Conservation (phyloP, 2,888 invertebrate species). For the Omphaloscelis lunosa region DNA sequence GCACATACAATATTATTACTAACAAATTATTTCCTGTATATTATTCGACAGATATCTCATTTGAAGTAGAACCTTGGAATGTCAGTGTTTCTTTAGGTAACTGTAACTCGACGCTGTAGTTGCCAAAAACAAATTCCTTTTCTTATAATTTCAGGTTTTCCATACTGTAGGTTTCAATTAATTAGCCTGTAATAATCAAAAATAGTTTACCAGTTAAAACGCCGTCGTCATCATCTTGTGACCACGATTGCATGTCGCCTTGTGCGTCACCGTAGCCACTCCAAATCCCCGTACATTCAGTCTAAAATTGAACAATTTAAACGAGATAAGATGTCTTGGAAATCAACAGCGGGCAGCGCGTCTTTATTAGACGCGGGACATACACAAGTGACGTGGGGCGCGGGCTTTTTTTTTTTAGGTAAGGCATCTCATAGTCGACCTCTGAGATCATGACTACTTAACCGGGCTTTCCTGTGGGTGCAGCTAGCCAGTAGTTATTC, state of each 20-base stretch:
- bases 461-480: no score
- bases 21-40: background rate
- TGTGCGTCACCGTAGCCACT: constrained; percentile 72
- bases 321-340: background rate
- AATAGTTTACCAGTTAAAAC: constrained; percentile 52
- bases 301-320: constrained; percentile 49
- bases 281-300: constrained; percentile 72
- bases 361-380: no score
- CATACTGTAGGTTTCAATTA: background rate
- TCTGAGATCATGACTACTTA: no score
- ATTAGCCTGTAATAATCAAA: no score
- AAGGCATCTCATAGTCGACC: no score
- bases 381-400: no score
- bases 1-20: background rate
- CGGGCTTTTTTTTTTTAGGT: no score
- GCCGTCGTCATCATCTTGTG: constrained; percentile 75
- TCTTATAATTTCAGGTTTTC: background rate
- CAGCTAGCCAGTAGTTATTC: no score
- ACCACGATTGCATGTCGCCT: constrained; percentile 71
- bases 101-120: background rate
- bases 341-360: background rate
- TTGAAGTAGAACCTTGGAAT: background rate
- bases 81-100: background rate
- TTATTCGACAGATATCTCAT: background rate
- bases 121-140: background rate